Evolutionary conservation across 2,797 vertebrate genomes (phyloP).

Genomic region (Lates japonicus): DNA sequence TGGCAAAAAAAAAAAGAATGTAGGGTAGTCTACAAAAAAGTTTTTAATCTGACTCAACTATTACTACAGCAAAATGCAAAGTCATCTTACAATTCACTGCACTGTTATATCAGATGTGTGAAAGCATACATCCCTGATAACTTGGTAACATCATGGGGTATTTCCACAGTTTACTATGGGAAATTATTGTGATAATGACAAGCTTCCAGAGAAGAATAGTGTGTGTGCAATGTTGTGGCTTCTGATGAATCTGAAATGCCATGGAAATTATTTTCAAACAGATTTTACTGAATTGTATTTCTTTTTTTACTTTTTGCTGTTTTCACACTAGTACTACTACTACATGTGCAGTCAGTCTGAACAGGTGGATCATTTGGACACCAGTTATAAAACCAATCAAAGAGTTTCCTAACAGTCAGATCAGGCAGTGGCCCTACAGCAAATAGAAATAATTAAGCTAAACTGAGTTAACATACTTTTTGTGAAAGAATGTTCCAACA

Average conservation of each 20-base stretch:
- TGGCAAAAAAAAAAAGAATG: too few species aligned
- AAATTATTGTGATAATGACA: too few species aligned
- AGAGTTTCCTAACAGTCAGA: neutral
- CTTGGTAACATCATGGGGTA: too few species aligned
- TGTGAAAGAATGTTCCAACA: neutral
- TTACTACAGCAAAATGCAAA: neutral
- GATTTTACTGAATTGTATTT: neutral
- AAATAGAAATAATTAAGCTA: neutral
- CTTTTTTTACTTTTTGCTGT: neutral
- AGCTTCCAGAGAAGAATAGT: too few species aligned
- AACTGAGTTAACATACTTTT: neutral
- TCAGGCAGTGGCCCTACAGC: neutral
- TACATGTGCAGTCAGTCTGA: neutral
- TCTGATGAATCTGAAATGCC: too few species aligned
- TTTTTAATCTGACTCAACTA: neutral
- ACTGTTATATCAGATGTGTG: neutral
- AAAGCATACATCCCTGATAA: neutral
- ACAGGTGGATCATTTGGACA: neutral
- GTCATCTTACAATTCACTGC: neutral
- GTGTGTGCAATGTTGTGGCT: too few species aligned
- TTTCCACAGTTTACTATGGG: too few species aligned
- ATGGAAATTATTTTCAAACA: neutral
- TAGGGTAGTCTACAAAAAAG: neutral
- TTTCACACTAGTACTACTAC: neutral
- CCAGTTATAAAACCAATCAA: conserved; percentile 2